Percentiles rank a stretch among this genome's conserved stretches.
These are phyloP conservation scores for Hylaeus volcanicus DNA, from an alignment of 1,140 invertebrate species.

Conservation along the genomic window DNA sequence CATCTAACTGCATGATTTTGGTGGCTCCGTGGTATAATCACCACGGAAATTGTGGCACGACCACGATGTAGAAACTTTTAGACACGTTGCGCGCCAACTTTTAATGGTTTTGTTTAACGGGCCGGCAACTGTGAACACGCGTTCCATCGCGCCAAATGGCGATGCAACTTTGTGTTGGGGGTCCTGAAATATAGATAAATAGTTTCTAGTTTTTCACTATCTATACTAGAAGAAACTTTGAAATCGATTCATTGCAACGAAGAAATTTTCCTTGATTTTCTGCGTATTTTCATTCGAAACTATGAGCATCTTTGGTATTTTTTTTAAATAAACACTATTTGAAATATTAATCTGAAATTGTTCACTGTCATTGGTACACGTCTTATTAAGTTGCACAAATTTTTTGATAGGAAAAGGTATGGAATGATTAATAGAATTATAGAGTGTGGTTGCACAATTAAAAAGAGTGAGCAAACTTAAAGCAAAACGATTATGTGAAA, in stretches of 20 bases:
- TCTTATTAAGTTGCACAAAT: too few species aligned
- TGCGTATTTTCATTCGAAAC: too few species aligned
- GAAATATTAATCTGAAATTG: too few species aligned
- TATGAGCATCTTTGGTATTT: too few species aligned
- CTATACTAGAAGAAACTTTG: too few species aligned
- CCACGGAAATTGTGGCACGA: constrained; percentile 32
- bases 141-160: neutral
- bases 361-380: too few species aligned
- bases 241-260: neutral
- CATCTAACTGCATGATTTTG: constrained; percentile 51
- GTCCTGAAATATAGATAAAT: neutral
- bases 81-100: constrained; percentile 38
- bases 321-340: too few species aligned
- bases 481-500: too few species aligned
- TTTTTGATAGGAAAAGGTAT: too few species aligned
- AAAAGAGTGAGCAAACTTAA: too few species aligned
- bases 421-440: too few species aligned
- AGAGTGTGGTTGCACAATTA: too few species aligned
- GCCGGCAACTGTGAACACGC: neutral
- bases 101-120: constrained; percentile 57
- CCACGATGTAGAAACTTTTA: constrained; percentile 46
- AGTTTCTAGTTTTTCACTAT: neutral
- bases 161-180: neutral
- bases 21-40: constrained; percentile 23
- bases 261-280: neutral